A percentile compares a stretch with the other conserved stretches of the same genome.
phyloP scores from a whole-genome alignment of 2,113 vertebrate species.

The Perccottus glenii region DNA sequence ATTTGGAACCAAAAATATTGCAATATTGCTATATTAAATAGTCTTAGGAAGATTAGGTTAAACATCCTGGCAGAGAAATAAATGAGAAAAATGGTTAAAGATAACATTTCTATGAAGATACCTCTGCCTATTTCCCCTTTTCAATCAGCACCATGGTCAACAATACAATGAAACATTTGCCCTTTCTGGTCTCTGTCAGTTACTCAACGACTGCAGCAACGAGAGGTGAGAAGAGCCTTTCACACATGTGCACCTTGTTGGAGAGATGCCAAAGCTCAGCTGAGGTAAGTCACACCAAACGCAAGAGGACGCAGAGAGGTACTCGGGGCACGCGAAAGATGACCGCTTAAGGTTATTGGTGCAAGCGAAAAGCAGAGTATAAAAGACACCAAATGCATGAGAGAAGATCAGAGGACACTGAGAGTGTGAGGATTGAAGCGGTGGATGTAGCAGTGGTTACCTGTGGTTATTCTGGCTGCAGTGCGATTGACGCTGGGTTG shows the following conservation, averaged over 20 bases:
- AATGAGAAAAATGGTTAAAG: background rate
- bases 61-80: too few relatives aligned
- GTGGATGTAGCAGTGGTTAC: conserved; percentile 40
- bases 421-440: conserved; percentile 29
- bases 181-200: background rate
- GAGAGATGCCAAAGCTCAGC: conserved; percentile 25
- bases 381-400: conserved; percentile 44
- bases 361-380: conserved; percentile 22
- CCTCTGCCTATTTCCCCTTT: too few relatives aligned
- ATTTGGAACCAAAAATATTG: too few relatives aligned
- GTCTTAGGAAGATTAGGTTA: too few relatives aligned
- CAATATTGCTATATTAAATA: too few relatives aligned
- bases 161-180: background rate
- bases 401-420: conserved; percentile 5
- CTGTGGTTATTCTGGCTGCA: conserved; percentile 64
- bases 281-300: conserved; percentile 9
- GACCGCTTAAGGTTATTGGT: conserved; percentile 35
- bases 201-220: background rate
- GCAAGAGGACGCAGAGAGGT: conserved; percentile 6
- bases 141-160: too few relatives aligned
- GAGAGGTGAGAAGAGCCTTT: conserved; percentile 35
- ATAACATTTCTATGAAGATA: background rate
- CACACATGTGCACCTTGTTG: conserved; percentile 31
- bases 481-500: conserved; percentile 73
- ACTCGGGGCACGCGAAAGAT: conserved; percentile 24